A percentile compares a stretch with the other conserved stretches of the same genome.
Conservation (phyloP, 2,888 invertebrate species). For the Lycophotia porphyrea region DNA sequence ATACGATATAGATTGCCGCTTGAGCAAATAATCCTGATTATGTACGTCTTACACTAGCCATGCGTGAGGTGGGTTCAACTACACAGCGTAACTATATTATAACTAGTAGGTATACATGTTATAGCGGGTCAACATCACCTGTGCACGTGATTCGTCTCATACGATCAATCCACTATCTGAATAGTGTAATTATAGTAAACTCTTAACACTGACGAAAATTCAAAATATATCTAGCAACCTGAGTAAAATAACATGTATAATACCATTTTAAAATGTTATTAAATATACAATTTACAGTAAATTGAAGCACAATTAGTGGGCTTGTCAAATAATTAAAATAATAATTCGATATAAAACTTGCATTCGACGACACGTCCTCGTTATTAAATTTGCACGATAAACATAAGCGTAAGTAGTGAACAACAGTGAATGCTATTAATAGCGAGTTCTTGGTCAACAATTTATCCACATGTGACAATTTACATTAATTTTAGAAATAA, state of each 20-base stretch:
- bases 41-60: slow-evolving; percentile 84
- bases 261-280: slow-evolving; percentile 83
- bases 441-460: slow-evolving; percentile 81
- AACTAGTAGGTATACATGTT: slow-evolving; percentile 78
- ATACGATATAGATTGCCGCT: slow-evolving; percentile 84
- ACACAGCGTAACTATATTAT: slow-evolving; percentile 79
- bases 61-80: slow-evolving; percentile 87
- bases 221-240: slow-evolving; percentile 86
- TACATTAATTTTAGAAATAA: slow-evolving; percentile 77
- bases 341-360: slow-evolving; percentile 80
- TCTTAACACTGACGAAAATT: slow-evolving; percentile 81
- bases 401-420: slow-evolving; percentile 81
- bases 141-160: slow-evolving; percentile 80
- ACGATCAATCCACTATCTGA: slow-evolving; percentile 79
- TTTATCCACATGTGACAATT: slow-evolving; percentile 80
- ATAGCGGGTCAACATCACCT: slow-evolving; percentile 80
- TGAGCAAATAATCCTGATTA: slow-evolving; percentile 89
- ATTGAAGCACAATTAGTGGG: slow-evolving; percentile 84
- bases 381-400: slow-evolving; percentile 81
- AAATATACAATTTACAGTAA: slow-evolving; percentile 87
- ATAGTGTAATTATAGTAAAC: slow-evolving; percentile 77
- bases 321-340: slow-evolving; percentile 82
- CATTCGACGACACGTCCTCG: slow-evolving; percentile 75
- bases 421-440: slow-evolving; percentile 81
- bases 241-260: slow-evolving; percentile 86